Base-by-base conservation (phyloP, 1,140 invertebrate species). In the Diploscapter pachys region DNA sequence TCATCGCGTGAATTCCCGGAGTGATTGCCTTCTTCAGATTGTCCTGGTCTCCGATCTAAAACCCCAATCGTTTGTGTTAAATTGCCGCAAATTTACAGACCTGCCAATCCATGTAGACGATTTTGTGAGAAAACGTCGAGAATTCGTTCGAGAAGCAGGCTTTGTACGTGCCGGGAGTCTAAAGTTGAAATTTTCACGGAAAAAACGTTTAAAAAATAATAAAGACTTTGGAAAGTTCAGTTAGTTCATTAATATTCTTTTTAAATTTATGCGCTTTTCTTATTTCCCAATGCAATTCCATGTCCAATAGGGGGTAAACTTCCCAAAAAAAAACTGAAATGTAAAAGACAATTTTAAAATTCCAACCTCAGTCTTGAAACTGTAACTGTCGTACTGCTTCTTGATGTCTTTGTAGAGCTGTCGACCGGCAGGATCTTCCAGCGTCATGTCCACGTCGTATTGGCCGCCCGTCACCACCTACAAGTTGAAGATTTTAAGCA, bases 111-210 rank as follows among this genome's bases (percentile, higher is more conserved):
- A 99, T 93, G 87, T 99, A 99, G 8, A 99, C 93, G 75, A 98
- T 89, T 89, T 99, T 99, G 84, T 99, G 96, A n/a, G 94, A 96
- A 87, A 98, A 98, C 57, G 96, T 98, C 61, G 96, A 98, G 87
- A 99, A 99, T 87, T 99, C 95, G 88, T 99, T 99, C 84, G 94
- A 96, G 86, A 99, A 99, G 87, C 97, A 99, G 9, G 83, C 81
- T 73, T 85, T 74, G 66, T 74, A 74, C 8, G 73, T 74, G 53
- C 73, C 73, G 50, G 66, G 66, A 8, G 6, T 6, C 66, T 68
- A 48, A 59, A 59, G 57, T 31, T 11, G 31, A 59, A 31, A 11
- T 31, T 31, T 31, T 31, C 31, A 31, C 31, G 31, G 31, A 31
- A 31, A 31, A 31, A 31, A 31, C 31, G 31, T 31, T 31, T 31